Conservation (phyloP, 2,888 invertebrate species). For the Plagodis dolabraria region DNA sequence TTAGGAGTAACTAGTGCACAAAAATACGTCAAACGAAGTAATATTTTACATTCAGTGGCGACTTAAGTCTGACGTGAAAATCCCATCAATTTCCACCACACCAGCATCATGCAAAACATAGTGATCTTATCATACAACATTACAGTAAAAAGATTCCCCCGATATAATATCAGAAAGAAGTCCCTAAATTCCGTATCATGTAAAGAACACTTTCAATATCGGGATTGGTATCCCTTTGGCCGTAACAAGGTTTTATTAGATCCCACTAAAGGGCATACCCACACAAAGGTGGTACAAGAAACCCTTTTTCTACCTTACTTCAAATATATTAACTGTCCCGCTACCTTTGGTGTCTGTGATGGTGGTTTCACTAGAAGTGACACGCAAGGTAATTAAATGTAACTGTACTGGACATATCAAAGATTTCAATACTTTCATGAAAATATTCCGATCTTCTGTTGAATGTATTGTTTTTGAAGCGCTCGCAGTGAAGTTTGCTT, state of each 20-base stretch:
- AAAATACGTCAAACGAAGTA: no score
- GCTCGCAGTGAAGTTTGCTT: no score
- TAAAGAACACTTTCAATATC: conserved; percentile 85
- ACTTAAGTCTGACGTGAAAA: not conserved
- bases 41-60: not conserved
- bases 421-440: no score
- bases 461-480: no score
- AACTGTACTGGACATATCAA: not conserved
- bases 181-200: conserved; percentile 84
- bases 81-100: not conserved
- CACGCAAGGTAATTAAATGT: not conserved
- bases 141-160: conserved; percentile 74
- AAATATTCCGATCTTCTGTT: no score
- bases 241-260: conserved; percentile 85
- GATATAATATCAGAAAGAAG: conserved; percentile 82
- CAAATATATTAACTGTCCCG: conserved; percentile 84
- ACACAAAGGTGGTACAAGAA: conserved; percentile 82
- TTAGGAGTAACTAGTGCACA: no score
- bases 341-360: conserved; percentile 61
- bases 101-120: conserved; percentile 17
- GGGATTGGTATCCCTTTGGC: conserved; percentile 84
- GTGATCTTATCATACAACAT: conserved; percentile 41
- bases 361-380: conserved; percentile 44
- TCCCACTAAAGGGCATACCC: conserved; percentile 84
- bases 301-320: conserved; percentile 84